Evolutionary conservation across 2,113 vertebrate genomes (phyloP), one percentile per base, ranked within the genome.

Genomic region (Caracal caracal): DNA sequence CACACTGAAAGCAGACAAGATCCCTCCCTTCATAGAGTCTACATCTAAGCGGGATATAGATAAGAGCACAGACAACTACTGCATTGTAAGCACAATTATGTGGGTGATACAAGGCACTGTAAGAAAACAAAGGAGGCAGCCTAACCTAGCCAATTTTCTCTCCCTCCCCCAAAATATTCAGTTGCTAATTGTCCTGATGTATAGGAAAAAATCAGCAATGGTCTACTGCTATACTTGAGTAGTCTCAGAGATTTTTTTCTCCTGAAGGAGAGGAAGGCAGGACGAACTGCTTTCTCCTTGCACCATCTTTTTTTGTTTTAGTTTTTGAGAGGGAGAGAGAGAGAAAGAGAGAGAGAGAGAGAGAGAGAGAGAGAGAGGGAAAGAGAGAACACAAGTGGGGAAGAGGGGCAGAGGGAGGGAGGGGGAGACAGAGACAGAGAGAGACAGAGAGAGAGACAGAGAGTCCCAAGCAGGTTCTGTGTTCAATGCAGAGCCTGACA

Each of bases 21-120:
- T 5, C 10, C 13, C 13, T 63, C 33, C 9, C 47, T 17, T 71
- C 40, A 16, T 0, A 59, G 16, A 90, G 12, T 30, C 35, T 13
- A 12, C 2, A 3, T 10, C 65, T 22, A 20, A 0, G 3, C 22
- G 40, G 28, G 12, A 66, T 63, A 16, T 0, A 73, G 10, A 22
- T 22, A 8, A 47, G 33, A 79, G 71, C 1, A 24, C 4, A 49
- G 28, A 68, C 22, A 20, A 30, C 12, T 56, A 17, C 30, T 83
- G n/a, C 33, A 65, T 8, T 40, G 10, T 37, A 43, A 82, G 22
- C 0, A 6, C 20, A 15, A 2, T 30, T 56, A 15, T 8, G 3
- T 49, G 70, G 3, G 6, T 75, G 49, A 65, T 5, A 35, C 20
- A 56, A 83, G 7, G 49, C 22, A 28, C 53, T 33, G 4, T 70